Evolutionary conservation across 2,888 invertebrate genomes (phyloP).

Genomic region (Criorhina ranunculi): DNA sequence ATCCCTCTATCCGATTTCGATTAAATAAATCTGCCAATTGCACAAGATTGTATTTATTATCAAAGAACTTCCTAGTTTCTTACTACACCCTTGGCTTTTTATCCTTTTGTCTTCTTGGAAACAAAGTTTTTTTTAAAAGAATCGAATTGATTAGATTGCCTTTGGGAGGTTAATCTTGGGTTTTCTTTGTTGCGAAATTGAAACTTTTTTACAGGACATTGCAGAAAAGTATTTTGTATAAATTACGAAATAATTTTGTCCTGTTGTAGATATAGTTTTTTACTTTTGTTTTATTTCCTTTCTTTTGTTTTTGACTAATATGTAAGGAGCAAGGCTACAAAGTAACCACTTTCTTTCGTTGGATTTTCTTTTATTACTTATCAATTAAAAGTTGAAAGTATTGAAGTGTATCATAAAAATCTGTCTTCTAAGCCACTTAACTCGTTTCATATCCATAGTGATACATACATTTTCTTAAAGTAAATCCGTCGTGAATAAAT

Average conservation of each 20-base stretch:
- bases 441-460: not conserved
- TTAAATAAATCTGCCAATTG: constrained; percentile 54
- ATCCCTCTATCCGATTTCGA: constrained; percentile 1
- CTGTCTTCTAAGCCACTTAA: no score
- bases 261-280: no score
- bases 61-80: constrained; percentile 29
- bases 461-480: no score
- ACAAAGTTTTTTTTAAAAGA: not conserved
- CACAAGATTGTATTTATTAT: constrained; percentile 32
- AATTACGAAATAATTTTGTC: no score
- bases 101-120: constrained; percentile 30
- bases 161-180: constrained; percentile 19
- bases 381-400: no score
- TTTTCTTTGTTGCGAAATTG: constrained; percentile 27
- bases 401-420: no score
- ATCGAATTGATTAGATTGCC: constrained; percentile 35
- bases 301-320: no score
- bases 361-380: no score
- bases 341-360: no score
- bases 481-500: not conserved
- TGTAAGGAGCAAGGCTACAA: no score
- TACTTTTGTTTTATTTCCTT: no score
- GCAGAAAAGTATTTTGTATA: not conserved
- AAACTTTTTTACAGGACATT: constrained; percentile 6
- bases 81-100: constrained; percentile 23